Evolutionary conservation across 2,888 invertebrate species (phyloP).

Genomic region (Chrysina gloriosa): DNA sequence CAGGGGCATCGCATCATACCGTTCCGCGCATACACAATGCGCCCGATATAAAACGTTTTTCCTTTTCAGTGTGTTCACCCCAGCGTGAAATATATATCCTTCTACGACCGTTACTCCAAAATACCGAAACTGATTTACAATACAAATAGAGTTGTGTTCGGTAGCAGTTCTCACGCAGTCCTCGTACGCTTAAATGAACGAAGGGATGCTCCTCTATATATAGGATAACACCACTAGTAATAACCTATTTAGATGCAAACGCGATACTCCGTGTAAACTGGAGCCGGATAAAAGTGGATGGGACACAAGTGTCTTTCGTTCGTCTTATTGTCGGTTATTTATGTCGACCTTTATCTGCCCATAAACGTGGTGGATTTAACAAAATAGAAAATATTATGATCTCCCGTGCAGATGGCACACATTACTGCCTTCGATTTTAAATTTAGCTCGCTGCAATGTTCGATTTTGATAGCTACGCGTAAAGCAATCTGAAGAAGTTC

Average conservation of each 20-base stretch:
- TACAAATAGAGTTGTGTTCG: conserved; percentile 32
- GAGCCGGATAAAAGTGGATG: conserved; percentile 61
- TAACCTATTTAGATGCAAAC: conserved; percentile 71
- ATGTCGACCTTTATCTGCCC: conserved; percentile 48
- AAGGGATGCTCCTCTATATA: not conserved
- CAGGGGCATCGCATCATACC: not conserved
- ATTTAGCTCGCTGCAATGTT: conserved; percentile 12
- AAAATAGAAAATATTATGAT: conserved; percentile 40
- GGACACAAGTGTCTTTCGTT: conserved; percentile 55
- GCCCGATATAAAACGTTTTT: conserved; percentile 20
- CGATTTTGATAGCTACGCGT: conserved; percentile 10
- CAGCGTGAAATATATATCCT: conserved; percentile 31
- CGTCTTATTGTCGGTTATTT: conserved; percentile 58
- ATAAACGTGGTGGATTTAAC: conserved; percentile 41
- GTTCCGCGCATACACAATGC: not conserved
- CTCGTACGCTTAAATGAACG: conserved; percentile 25
- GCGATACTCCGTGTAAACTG: conserved; percentile 61
- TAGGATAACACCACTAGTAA: conserved; percentile 63
- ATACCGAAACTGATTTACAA: conserved; percentile 37
- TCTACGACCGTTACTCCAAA: conserved; percentile 24
- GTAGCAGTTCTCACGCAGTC: conserved; percentile 26
- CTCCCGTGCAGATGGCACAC: conserved; percentile 19
- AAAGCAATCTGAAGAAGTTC: not conserved
- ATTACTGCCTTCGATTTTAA: conserved; percentile 9
- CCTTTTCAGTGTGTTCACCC: conserved; percentile 29